phyloP scores from a whole-genome alignment of 2,888 invertebrate species.

The Nematopogon swammerdamellus region DNA sequence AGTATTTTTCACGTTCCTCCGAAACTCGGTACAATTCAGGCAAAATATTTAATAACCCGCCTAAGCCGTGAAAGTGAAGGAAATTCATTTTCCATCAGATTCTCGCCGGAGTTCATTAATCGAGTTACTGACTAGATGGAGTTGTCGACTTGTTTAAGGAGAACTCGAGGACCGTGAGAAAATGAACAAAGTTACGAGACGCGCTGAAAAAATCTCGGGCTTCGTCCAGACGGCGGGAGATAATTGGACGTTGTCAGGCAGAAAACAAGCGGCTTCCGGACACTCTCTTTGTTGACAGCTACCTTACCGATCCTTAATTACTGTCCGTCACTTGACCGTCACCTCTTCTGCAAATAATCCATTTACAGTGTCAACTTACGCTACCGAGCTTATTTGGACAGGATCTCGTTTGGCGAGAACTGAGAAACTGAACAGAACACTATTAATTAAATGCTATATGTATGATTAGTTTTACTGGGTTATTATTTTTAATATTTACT shows the following conservation, averaged over 20 bases:
- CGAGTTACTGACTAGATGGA: slow-evolving; percentile 30
- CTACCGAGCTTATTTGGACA: too few species aligned
- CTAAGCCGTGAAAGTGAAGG: slow-evolving; percentile 1
- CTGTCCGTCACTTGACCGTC: too few species aligned
- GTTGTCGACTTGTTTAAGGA: slow-evolving; percentile 35
- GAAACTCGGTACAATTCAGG: neutral
- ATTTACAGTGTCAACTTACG: too few species aligned
- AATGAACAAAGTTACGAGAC: slow-evolving; percentile 29
- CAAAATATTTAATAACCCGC: neutral
- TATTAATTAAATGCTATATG: too few species aligned
- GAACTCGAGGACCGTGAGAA: slow-evolving; percentile 30
- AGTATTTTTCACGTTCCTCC: too few species aligned
- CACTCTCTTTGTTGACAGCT: too few species aligned
- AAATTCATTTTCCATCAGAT: slow-evolving; percentile 32
- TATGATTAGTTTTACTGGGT: too few species aligned
- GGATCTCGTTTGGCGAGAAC: too few species aligned
- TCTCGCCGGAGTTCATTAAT: slow-evolving; percentile 34
- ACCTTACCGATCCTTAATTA: too few species aligned
- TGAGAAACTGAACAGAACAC: too few species aligned
- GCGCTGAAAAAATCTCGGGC: slow-evolving; percentile 2
- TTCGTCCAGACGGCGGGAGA: neutral
- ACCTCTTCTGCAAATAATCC: too few species aligned
- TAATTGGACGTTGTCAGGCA: neutral
- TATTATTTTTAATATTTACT: too few species aligned
- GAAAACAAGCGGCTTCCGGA: neutral